Conservation (phyloP, 2,113 vertebrate genomes). For the Ageneiosus marmoratus region DNA sequence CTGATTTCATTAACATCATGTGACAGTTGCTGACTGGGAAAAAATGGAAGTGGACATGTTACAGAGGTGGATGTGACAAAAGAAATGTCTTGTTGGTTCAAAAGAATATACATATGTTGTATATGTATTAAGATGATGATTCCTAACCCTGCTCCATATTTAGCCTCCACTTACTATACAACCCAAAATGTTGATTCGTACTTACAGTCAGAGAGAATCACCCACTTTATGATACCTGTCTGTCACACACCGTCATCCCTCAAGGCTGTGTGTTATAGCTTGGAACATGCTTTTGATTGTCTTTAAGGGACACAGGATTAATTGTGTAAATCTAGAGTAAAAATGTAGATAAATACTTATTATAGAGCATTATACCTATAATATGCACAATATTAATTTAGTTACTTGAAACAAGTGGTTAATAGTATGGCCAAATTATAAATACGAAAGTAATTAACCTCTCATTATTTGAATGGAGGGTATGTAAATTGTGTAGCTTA, state of each 20-base stretch:
- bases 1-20: not conserved
- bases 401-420: not conserved
- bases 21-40: not conserved
- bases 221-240: not conserved
- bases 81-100: not conserved
- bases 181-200: not conserved
- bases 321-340: not conserved
- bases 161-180: not conserved
- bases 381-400: not conserved
- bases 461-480: not conserved
- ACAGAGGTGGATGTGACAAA: not conserved
- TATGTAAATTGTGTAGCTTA: not conserved
- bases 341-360: not conserved
- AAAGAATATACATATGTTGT: too few relatives aligned
- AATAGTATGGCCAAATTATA: not conserved
- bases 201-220: not conserved
- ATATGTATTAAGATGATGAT: not conserved
- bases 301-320: not conserved
- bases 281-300: not conserved
- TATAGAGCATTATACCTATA: not conserved
- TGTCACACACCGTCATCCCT: not conserved
- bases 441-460: not conserved
- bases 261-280: not conserved
- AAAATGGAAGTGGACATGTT: not conserved
- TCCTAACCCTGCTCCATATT: not conserved